Evolutionary conservation across 2,113 vertebrate species (phyloP).

Genomic region (Cyrtonyx montezumae): DNA sequence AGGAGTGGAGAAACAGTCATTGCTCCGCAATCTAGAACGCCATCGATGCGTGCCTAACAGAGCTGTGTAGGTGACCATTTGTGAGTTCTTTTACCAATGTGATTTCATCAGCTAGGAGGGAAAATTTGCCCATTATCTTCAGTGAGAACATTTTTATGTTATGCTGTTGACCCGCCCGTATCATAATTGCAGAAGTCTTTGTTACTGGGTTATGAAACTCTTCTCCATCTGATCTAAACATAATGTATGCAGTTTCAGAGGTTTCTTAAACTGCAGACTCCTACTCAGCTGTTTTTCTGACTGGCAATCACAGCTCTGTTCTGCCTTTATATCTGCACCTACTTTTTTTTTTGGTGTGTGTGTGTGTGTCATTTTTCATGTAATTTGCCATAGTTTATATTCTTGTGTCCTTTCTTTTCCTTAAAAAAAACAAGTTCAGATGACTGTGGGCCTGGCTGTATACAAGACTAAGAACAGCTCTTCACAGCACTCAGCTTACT

Average conservation of each 20-base stretch:
- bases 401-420: constrained; percentile 16
- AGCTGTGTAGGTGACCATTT: background rate
- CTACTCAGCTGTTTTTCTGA: constrained; percentile 65
- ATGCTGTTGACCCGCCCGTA: constrained; percentile 18
- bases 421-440: constrained; percentile 8
- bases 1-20: background rate
- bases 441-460: background rate
- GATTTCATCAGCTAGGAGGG: background rate
- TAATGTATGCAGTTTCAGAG: constrained; percentile 69
- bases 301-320: constrained; percentile 39
- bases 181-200: constrained; percentile 44
- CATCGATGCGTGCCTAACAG: background rate
- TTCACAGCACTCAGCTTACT: background rate
- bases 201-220: constrained; percentile 58
- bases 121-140: background rate
- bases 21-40: background rate
- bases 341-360: background rate
- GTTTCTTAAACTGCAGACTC: constrained; percentile 63
- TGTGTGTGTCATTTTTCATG: constrained; percentile 18
- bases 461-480: background rate
- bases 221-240: constrained; percentile 53
- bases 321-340: constrained; percentile 39
- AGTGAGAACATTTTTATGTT: background rate
- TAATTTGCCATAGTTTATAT: constrained; percentile 38
- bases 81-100: background rate